phyloP scores from a whole-genome alignment of 2,888 invertebrate genomes.

The Zaprionus bogoriensis region DNA sequence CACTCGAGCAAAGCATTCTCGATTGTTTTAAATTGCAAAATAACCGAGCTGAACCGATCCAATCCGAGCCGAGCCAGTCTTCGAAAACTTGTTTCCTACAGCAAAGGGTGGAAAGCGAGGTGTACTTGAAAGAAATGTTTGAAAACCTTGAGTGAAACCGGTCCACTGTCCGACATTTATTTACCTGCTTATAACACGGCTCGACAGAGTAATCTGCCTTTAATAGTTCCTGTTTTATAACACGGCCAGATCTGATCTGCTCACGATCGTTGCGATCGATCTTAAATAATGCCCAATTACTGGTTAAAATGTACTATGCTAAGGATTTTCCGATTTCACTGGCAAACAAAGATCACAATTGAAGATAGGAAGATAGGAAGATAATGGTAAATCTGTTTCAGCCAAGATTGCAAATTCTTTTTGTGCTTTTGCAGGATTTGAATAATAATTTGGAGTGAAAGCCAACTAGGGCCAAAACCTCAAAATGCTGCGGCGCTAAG shows the following conservation, averaged over 20 bases:
- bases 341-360: no score
- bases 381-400: not conserved
- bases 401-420: not conserved
- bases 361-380: no score
- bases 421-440: slow-evolving; percentile 8
- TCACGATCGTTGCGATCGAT: no score
- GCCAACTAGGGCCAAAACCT: slow-evolving; percentile 1
- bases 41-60: no score
- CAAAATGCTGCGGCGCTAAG: not conserved
- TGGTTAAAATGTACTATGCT: no score
- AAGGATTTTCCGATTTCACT: no score
- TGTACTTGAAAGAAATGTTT: slow-evolving; percentile 67
- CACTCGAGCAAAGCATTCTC: not conserved
- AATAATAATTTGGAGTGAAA: slow-evolving; percentile 8
- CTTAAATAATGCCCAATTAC: no score
- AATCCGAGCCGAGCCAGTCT: slow-evolving; percentile 65
- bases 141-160: slow-evolving; percentile 62
- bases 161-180: slow-evolving; percentile 37
- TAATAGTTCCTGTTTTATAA: not conserved
- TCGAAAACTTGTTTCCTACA: slow-evolving; percentile 52
- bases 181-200: not conserved
- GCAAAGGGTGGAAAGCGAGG: slow-evolving; percentile 62
- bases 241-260: not conserved
- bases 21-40: slow-evolving; percentile 40
- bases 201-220: slow-evolving; percentile 34